Conservation (phyloP, 2,888 invertebrate genomes). For the Clunio marinus region DNA sequence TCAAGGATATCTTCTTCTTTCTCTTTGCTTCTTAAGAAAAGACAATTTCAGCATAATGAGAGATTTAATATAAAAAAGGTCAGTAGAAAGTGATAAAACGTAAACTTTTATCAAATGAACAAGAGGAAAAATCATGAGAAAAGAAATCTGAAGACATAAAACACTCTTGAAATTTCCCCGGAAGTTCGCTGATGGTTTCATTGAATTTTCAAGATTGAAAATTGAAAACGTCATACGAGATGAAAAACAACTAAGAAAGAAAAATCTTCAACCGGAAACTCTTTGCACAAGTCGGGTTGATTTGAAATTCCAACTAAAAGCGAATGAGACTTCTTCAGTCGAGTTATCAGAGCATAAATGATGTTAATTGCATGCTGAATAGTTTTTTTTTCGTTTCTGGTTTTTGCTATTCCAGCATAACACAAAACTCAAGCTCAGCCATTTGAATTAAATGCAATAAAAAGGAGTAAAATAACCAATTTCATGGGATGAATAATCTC, state of each 20-base stretch:
- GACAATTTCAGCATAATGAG: neutral
- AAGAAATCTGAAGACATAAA: too few species aligned
- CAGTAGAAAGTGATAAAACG: neutral
- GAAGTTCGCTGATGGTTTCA: neutral
- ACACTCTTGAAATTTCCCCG: neutral
- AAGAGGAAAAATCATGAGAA: neutral
- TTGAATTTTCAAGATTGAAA: conserved; percentile 27
- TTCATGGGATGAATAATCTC: neutral
- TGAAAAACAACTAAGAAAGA: neutral
- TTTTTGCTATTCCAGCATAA: neutral
- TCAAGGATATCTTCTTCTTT: neutral
- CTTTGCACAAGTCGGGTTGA: neutral
- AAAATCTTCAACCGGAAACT: neutral
- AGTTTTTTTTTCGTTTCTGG: neutral
- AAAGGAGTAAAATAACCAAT: neutral
- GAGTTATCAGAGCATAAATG: conserved; percentile 31
- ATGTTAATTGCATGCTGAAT: conserved; percentile 28
- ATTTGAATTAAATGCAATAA: neutral
- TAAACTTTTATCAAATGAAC: neutral
- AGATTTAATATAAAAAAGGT: neutral
- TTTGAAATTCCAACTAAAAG: neutral
- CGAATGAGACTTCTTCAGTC: too few species aligned
- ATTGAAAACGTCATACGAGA: conserved; percentile 3
- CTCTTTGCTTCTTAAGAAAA: neutral
- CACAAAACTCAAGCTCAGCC: too few species aligned